A percentile compares a stretch with the other conserved stretches of the same genome.
These are phyloP conservation scores for Melanophora roralis DNA, from an alignment of 2,888 invertebrate genomes.

Conservation along the genomic window DNA sequence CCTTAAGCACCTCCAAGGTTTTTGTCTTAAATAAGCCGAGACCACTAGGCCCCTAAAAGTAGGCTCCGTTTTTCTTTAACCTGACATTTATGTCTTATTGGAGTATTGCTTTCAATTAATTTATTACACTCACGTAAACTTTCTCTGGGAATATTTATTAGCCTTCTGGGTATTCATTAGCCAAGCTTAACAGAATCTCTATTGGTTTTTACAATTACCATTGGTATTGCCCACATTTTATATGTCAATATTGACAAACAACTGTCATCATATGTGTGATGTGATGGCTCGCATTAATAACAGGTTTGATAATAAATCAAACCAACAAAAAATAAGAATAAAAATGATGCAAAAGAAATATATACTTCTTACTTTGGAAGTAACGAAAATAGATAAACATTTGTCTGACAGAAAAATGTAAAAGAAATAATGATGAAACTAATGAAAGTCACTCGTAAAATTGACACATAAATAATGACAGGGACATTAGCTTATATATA, in stretches of 20 bases:
- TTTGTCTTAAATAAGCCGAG: too few species aligned
- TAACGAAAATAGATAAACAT: conserved; percentile 39
- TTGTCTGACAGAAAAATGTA: conserved; percentile 6
- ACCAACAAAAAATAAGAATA: conserved; percentile 31
- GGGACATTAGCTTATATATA: conserved; percentile 31
- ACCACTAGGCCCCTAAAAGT: background rate
- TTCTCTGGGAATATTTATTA: conserved; percentile 42
- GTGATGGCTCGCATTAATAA: conserved; percentile 7
- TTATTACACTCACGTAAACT: conserved; percentile 39
- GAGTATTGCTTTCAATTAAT: background rate
- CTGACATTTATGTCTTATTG: background rate
- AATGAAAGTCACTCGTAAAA: conserved; percentile 59
- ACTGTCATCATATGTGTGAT: conserved; percentile 52
- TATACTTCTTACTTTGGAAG: background rate
- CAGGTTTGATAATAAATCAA: conserved; percentile 55
- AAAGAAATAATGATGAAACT: conserved; percentile 53
- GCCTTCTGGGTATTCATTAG: conserved; percentile 61
- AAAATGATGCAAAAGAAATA: conserved; percentile 9
- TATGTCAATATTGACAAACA: conserved; percentile 61
- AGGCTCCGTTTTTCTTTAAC: background rate
- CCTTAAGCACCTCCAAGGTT: too few species aligned
- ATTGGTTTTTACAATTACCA: conserved; percentile 1
- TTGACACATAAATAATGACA: conserved; percentile 62
- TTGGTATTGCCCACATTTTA: conserved; percentile 38
- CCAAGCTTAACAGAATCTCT: background rate